Evolutionary conservation across 1,140 invertebrate species (phyloP), one percentile per base, ranked within the genome.

Genomic region (Pentalonia nigronervosa): DNA sequence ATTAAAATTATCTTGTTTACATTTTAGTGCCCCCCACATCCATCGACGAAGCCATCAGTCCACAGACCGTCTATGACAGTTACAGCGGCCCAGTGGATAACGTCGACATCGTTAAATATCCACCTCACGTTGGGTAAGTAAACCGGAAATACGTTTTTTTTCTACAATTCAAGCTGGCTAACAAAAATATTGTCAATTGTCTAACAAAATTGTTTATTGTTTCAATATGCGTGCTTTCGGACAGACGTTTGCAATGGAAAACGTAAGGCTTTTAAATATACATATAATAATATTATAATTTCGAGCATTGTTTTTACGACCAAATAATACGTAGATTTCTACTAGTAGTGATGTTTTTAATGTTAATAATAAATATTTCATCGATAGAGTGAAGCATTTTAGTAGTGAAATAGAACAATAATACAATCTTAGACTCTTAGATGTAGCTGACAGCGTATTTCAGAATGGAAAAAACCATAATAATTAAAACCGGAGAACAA

Each of bases 41-140:
- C 36, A 96, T 96, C 67, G 96, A 97, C 94, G 97, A 97, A 93
- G 95, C 95, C 21, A 96, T 97, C 86, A 97, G 96, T 94, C 97
- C 97, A 67, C 96, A 96, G 94, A 96, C 97, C 94, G 95, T 94
- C 47, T 95, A 95, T 86, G 94, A 95, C 94, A 95, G 94, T 94
- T 96, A 94, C 95, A 96, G 95, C 95, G 96, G 96, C 60, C 96
- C 97, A 45, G 96, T 97, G 0, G 97, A 97, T 95, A 98, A 97
- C 95, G 96, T 97, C 88, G 97, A 97, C 94, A 96, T 98, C 91
- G 96, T 96, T 81, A 95, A 96, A 94, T 96, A 97, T 94, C 97
- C 97, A 36, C 96, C 97, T 36, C 96, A 97, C 95, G 96, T 97
- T 94, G 97, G 97, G 97, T 98, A 96, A 96, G 97, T 95, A 53